These are phyloP conservation scores for Tragopan temminckii DNA, from an alignment of 2,797 vertebrate species.

Conservation along the genomic window DNA sequence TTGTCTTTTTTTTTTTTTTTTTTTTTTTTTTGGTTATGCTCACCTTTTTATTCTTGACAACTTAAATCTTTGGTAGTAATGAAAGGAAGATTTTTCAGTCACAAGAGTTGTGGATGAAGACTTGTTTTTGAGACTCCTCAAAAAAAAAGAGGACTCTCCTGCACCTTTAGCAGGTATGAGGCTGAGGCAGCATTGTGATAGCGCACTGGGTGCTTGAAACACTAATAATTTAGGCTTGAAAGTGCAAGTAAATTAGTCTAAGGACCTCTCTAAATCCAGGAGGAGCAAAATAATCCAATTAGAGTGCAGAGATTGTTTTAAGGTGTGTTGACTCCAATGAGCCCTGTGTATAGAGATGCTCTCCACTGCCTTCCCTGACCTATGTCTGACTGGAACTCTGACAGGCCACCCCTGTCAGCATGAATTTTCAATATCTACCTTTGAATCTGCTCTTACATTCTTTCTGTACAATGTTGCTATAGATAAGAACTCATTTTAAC, in stretches of 20 bases:
- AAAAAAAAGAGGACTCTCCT: neutral
- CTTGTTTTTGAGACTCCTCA: neutral
- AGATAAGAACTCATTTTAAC: neutral
- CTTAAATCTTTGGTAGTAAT: neutral
- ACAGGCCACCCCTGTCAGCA: neutral
- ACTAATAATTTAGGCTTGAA: neutral
- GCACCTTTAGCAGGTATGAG: neutral
- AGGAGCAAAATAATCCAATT: neutral
- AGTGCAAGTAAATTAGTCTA: neutral
- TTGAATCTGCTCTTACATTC: neutral
- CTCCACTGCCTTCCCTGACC: neutral
- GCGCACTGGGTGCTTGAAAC: neutral
- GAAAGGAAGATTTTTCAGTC: neutral
- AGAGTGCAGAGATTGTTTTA: neutral
- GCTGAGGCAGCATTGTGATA: neutral
- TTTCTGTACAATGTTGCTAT: neutral
- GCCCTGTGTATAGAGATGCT: rapidly evolving
- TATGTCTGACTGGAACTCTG: neutral
- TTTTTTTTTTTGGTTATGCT: neutral
- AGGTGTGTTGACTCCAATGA: neutral
- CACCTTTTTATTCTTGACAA: neutral
- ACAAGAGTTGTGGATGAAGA: neutral
- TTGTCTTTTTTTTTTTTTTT: neutral
- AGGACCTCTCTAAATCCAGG: neutral
- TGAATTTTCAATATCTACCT: neutral